Conservation (phyloP, 2,888 invertebrate genomes). For the Pachydiplax longipennis region DNA sequence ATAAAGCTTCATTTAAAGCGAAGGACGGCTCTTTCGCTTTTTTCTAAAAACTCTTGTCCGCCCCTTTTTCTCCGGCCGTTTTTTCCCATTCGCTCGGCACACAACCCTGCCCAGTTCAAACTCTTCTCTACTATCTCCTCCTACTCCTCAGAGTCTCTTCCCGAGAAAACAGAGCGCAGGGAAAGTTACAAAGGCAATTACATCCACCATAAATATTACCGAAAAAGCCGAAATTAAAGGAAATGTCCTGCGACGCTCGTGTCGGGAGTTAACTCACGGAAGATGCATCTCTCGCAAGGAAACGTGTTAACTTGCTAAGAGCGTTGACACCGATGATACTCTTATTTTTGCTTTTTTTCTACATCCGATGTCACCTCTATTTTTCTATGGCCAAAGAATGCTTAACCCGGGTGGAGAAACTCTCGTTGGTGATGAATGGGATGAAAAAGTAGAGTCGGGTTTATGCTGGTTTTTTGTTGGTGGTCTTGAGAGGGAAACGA, state of each 20-base stretch:
- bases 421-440: neutral
- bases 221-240: constrained; percentile 12
- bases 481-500: neutral
- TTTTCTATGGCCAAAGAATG: neutral
- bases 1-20: constrained; percentile 7
- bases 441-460: neutral
- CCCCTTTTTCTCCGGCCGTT: neutral
- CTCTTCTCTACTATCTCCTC: neutral
- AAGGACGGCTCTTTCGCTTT: neutral
- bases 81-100: neutral
- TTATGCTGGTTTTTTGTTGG: neutral
- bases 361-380: neutral
- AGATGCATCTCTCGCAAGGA: neutral
- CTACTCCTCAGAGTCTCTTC: neutral
- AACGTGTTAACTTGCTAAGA: neutral
- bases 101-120: neutral
- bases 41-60: neutral
- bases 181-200: constrained; percentile 32
- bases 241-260: neutral
- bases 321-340: neutral
- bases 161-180: neutral
- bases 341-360: neutral
- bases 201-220: constrained; percentile 26
- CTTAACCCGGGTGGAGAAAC: neutral
- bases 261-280: neutral